Evolutionary conservation across 2,888 invertebrate genomes (phyloP), one percentile per base, ranked within the genome.

Genomic region (Anagyrus pseudococci): DNA sequence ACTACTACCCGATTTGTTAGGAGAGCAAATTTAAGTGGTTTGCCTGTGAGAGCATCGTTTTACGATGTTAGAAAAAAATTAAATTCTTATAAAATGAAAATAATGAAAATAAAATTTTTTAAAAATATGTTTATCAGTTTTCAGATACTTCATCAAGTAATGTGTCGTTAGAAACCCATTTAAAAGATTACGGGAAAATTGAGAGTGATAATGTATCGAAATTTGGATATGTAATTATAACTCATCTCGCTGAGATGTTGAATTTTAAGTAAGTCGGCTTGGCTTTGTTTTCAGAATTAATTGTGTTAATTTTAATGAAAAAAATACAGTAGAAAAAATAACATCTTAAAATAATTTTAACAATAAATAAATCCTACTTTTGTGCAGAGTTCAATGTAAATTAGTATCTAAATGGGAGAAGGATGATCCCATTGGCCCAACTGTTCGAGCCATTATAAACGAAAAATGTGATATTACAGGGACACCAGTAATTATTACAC

Each of bases 241-340:
- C 61, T 10, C 68, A 68, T 53, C 40, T 70, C 0, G 59, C 67
- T 7, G 68, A 71, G 19, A 56, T 72, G 7, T 72, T 64, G 44
- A 72, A 72, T 62, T 70, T 71, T 15, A 69, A 64, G 72, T 71
- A 47, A 46, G 50, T 58, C n/a, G n/a, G n/a, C n/a, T n/a, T n/a
- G n/a, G n/a, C n/a, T 3, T 2, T 4, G 23, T 15, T 15, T 15
- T 49, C 17, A 25, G 23, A 23, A 46, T 19, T 10, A 47, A 47
- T 47, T 47, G 23, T 4, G 22, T 22, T 46, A 19, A 19, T 13
- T 6, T 46, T 46, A 2, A 46, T 22, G 2, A 8, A 8, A 46
- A 46, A 37, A 37, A 15, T 2, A 37, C 10, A 37, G 2, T 4
- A 4, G 8, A 37, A 37, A 37, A 4, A n/a, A n/a, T n/a, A n/a